Evolutionary conservation across 2,888 invertebrate genomes (phyloP), one percentile per base, ranked within the genome.

Genomic region (Phalera bucephala): DNA sequence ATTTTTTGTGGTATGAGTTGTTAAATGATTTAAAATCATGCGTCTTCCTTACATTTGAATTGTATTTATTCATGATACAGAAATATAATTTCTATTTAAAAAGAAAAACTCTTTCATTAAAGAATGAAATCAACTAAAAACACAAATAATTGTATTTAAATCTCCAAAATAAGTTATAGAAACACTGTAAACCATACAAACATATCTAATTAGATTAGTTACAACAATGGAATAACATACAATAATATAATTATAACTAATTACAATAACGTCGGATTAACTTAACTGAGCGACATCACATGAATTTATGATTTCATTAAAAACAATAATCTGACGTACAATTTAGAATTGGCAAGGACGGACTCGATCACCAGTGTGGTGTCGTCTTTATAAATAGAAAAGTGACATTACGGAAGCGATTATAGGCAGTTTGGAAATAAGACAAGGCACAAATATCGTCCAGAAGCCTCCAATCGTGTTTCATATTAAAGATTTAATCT

Each of bases 181-280:
- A 81, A 77, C 84, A 85, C 84, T 84, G 84, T 85, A 85, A 74
- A 83, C 56, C 77, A 76, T 84, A 86, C 72, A 85, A 85, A 80
- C 68, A 76, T 57, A 68, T 65, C 57, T 68, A 67, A 71, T 72
- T 80, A 80, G 80, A 83, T 77, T 80, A 77, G 64, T 74, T 83
- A 81, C 67, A 67, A 54, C 52, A 71, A 74, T 35, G 33, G 36
- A 52, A 60, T 48, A 58, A 58, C 44, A 55, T 55, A 57, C 46
- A 55, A 48, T 52, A 50, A 55, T 55, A 63, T 51, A 53, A 66
- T 42, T 44, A 53, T 52, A 53, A 49, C 49, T 52, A 51, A 47
- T 46, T 29, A 50, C 30, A 30, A 40, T 33, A 36, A 37, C 27
- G 26, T 34, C 33, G 21, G 59, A 66, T 64, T 64, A 69, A 59